Evolutionary conservation across 2,797 vertebrate species (phyloP).

Genomic region (Phataginus tricuspis): DNA sequence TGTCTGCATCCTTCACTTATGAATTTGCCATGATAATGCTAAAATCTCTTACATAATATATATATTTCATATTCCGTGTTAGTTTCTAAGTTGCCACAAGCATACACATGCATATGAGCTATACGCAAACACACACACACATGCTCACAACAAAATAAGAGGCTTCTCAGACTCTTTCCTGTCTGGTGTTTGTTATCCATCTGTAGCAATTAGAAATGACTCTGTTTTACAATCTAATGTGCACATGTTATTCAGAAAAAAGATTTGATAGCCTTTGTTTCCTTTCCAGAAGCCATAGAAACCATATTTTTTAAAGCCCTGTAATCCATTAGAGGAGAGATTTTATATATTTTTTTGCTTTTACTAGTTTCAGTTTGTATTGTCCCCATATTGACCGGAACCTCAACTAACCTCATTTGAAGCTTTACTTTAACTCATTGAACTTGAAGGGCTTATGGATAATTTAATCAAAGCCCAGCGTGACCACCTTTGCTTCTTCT

Average conservation of each 20-base stretch:
- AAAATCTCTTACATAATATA: neutral
- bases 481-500: neutral
- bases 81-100: neutral
- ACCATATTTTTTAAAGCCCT: neutral
- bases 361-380: neutral
- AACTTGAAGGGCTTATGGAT: neutral
- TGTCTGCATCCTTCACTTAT: neutral
- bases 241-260: neutral
- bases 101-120: rapidly evolving
- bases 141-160: neutral
- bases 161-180: neutral
- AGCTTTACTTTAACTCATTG: neutral
- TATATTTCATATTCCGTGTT: neutral
- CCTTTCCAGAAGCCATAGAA: neutral
- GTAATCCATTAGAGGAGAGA: neutral
- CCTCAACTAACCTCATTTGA: neutral
- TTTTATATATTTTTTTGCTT: neutral
- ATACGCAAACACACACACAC: neutral
- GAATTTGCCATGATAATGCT: neutral
- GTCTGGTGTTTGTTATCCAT: neutral
- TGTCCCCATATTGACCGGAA: neutral
- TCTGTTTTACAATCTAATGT: neutral
- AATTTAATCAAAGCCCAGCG: neutral
- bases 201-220: constrained; percentile 43
- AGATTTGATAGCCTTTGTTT: constrained; percentile 34